Evolutionary conservation across 2,113 vertebrate species (phyloP), one percentile per base, ranked within the genome.

Genomic region (Proterorhinus semilunaris): DNA sequence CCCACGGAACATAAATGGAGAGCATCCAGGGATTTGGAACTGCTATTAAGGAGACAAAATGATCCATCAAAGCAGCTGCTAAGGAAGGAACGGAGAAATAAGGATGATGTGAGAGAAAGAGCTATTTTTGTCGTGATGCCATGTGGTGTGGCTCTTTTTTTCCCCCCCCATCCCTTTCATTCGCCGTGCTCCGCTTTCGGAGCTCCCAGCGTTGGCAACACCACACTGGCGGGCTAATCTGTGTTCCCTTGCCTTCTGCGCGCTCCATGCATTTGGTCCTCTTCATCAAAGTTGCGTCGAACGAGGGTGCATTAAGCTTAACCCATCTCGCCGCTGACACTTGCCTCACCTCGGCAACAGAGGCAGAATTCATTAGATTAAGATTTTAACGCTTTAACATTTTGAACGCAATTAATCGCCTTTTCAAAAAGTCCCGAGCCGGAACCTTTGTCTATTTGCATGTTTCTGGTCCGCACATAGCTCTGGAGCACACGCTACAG

Each of bases 1-100:
- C 70, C 76, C 53, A 75, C 63, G 52, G 82, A 86, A 86, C 81
- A 83, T 76, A 78, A 87, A 85, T 74, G 80, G 68, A 79, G 57
- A 79, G 81, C 74, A 83, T 86, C 89, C 72, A 83, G 89, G 83
- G 85, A 87, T 87, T 89, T 84, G 79, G 77, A 77, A 79, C 72
- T 76, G 82, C 90, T 86, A 88, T 89, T 89, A 88, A 65, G 79
- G 75, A 88, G 82, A 86, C 79, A 89, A 90, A 91, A 84, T 85
- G 83, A 90, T 86, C 85, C 74, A 87, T 89, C 82, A 90, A 82
- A 89, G 80, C 83, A 89, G 83, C 81, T 89, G 73, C 81, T 82
- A n/a, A 65, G 73, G 72, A 83, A 80, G 73, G 72, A 90, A 80
- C 54, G 61, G 47, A 74, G 79, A 82, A 86, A 86, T 78, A 76